Evolutionary conservation across 2,888 invertebrate species (phyloP).

Genomic region (Esperia sulphurella): DNA sequence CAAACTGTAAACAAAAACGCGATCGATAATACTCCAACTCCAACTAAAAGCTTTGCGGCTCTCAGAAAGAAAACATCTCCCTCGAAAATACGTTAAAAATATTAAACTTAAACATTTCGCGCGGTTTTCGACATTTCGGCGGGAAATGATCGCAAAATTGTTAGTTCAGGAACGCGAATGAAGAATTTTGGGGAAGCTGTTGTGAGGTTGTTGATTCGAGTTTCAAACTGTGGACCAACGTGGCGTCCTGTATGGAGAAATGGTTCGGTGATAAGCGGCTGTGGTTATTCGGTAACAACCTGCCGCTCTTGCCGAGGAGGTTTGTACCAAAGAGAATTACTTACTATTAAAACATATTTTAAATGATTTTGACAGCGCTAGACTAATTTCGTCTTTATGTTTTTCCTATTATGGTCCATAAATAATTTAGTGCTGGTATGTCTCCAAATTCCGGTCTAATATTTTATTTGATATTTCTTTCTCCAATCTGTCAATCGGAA

Average conservation of each 20-base stretch:
- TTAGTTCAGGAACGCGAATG: slow-evolving; percentile 59
- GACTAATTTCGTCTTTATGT: too few species aligned
- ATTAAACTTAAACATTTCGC: slow-evolving; percentile 8
- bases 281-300: slow-evolving; percentile 94
- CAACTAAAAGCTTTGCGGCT: slow-evolving; percentile 54
- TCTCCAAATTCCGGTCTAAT: too few species aligned
- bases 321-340: slow-evolving; percentile 46
- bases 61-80: slow-evolving; percentile 42
- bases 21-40: slow-evolving; percentile 65
- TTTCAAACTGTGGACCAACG: slow-evolving; percentile 68
- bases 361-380: too few species aligned
- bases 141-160: slow-evolving; percentile 47
- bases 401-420: too few species aligned
- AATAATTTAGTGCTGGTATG: too few species aligned
- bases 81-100: slow-evolving; percentile 10
- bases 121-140: slow-evolving; percentile 45
- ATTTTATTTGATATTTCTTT: too few species aligned
- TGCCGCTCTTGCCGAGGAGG: slow-evolving; percentile 91
- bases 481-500: too few species aligned
- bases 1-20: slow-evolving; percentile 72
- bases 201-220: slow-evolving; percentile 36
- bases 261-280: slow-evolving; percentile 94
- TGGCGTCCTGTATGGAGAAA: slow-evolving; percentile 90
- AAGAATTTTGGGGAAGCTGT: slow-evolving; percentile 34
- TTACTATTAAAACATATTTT: too few species aligned